Conservation (phyloP, 2,888 invertebrate genomes). For the Beris morrisii region DNA sequence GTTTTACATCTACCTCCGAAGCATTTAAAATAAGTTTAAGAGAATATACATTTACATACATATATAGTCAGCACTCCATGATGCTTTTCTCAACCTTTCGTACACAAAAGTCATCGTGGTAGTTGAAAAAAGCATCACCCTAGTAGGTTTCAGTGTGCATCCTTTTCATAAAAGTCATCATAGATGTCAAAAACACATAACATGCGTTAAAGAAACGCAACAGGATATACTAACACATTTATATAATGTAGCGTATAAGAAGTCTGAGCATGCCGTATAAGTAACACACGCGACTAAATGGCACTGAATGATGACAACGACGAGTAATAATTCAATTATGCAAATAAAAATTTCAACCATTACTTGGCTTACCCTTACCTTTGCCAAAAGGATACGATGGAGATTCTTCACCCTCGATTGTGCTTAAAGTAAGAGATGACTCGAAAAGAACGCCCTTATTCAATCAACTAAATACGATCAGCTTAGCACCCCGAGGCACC, state of each 20-base stretch:
- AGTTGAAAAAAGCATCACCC: constrained; percentile 9
- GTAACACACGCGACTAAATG: too few relatives aligned
- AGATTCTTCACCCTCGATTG: constrained; percentile 11
- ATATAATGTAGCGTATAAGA: not conserved
- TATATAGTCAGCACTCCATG: constrained; percentile 12
- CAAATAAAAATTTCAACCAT: constrained; percentile 29
- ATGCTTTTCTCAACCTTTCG: constrained; percentile 25
- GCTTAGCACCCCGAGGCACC: constrained; percentile 27
- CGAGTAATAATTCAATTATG: constrained; percentile 29
- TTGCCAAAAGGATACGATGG: constrained; percentile 1
- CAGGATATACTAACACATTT: constrained; percentile 6
- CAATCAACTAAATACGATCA: constrained; percentile 29
- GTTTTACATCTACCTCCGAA: constrained; percentile 24
- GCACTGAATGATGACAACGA: constrained; percentile 21
- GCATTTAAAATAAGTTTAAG: constrained; percentile 11
- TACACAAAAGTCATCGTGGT: constrained; percentile 11
- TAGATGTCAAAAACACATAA: constrained; percentile 20
- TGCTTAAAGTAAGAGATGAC: constrained; percentile 22
- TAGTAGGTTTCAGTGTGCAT: constrained; percentile 19
- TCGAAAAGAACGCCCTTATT: constrained; percentile 28
- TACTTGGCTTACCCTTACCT: constrained; percentile 25
- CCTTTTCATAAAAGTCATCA: constrained; percentile 27
- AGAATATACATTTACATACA: not conserved
- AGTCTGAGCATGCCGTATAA: too few relatives aligned
- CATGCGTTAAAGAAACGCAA: constrained; percentile 10